Base-by-base conservation (phyloP, 1,140 invertebrate genomes). In the Ceratoteleas bidentatus region DNA sequence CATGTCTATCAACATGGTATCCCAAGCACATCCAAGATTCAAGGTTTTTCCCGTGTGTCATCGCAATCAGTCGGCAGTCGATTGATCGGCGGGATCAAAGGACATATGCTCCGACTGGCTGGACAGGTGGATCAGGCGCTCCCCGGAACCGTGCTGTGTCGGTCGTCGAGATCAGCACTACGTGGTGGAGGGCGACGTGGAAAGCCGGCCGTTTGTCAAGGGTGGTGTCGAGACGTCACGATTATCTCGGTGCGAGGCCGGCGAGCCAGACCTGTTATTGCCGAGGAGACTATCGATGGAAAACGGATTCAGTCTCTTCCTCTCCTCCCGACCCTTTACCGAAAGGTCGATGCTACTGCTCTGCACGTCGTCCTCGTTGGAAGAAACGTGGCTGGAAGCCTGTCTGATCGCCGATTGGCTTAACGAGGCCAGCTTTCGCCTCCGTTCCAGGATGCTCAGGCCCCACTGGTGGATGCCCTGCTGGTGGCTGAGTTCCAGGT, bases 221-320 rank as follows among this genome's bases (percentile, higher is more conserved):
- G 88, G 84, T 13, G 88, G 86, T 50, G 88, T 88, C 50, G 86
- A 83, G 34, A 87, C 77, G 54, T 83, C 73, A 68, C 86, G 85
- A 72, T 84, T 81, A 32, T 89, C 83, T 64, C 78, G 81, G 43
- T 83, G 74, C 2, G 61, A 38, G 6, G 80, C 83, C 0, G 87
- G 85, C 14, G 85, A 87, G 58, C 79, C 86, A 33, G 84, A 94
- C 92, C 94, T 95, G 85, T 95, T 95, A 85, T 93, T 93, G 10
- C 93, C 93, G 85, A 96, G 92, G 74, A 96, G 90, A 52, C 95
- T 96, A 87, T 96, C 96, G 93, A 96, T 96, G 91, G 95, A 96
- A 92, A 96, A 96, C 15, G 96, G 96, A 91, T 96, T 96, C 52
- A 93, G 92, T 77, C 93, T 91, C 85, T 93, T 93, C 74, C 92